phyloP scores from a whole-genome alignment of 2,113 vertebrate genomes.

The Lycaon pictus region DNA sequence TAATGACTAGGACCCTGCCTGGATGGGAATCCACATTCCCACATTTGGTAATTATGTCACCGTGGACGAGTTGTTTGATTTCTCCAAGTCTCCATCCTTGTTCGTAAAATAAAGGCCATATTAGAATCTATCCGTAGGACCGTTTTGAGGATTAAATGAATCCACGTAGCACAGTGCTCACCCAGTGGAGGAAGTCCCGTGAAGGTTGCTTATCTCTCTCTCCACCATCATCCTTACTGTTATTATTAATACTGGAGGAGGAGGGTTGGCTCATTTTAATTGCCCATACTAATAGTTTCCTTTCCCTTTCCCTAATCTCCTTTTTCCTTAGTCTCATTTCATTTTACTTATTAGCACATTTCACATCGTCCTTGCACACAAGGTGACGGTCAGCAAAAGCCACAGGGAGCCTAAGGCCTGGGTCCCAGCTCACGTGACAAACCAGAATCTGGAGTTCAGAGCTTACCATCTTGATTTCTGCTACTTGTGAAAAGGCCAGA shows the following conservation, averaged over 20 bases:
- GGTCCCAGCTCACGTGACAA: neutral
- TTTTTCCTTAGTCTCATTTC: neutral
- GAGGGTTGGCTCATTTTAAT: neutral
- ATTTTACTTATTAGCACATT: neutral
- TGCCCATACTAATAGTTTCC: neutral
- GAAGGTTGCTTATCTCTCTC: rapidly evolving
- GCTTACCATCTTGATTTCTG: neutral
- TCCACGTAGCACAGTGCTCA: rapidly evolving
- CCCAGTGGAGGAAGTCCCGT: rapidly evolving
- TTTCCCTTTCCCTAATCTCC: neutral
- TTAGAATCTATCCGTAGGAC: neutral
- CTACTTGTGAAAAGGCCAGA: neutral
- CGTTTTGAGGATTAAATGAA: neutral
- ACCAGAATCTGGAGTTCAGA: rapidly evolving
- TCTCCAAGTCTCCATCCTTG: neutral
- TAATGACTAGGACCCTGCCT: rapidly evolving
- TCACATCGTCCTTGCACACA: neutral
- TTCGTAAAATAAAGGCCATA: neutral
- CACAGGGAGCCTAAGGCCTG: rapidly evolving
- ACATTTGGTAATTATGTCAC: rapidly evolving
- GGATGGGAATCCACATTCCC: rapidly evolving
- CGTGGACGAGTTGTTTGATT: rapidly evolving
- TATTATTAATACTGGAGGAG: no score
- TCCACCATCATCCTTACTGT: rapidly evolving
- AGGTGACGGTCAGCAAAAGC: rapidly evolving